These are phyloP conservation scores for Picathartes gymnocephalus DNA, from an alignment of 2,113 vertebrate species.

Conservation along the genomic window DNA sequence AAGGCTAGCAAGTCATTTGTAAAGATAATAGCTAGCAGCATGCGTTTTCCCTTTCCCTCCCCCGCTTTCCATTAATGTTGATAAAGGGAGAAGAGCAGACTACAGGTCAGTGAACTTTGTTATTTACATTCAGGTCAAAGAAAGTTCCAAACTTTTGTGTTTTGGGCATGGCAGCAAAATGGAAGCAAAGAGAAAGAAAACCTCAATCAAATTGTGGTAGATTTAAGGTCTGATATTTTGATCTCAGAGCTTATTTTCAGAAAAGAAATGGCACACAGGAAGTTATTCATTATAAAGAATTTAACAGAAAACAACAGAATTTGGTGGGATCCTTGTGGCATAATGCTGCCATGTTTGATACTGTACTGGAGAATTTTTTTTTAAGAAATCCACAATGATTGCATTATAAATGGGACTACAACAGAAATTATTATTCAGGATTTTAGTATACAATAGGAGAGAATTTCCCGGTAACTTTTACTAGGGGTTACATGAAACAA, in stretches of 20 bases:
- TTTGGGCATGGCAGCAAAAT: background rate
- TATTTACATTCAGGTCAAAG: conserved; percentile 65
- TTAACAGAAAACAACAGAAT: background rate
- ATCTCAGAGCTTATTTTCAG: background rate
- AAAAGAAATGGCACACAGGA: background rate
- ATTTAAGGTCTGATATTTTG: background rate
- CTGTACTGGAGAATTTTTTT: background rate
- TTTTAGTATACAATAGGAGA: background rate
- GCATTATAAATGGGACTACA: background rate
- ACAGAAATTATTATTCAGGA: background rate
- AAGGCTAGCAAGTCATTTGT: conserved; percentile 84
- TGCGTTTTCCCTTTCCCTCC: conserved; percentile 68
- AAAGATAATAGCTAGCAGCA: conserved; percentile 82
- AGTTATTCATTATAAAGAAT: background rate
- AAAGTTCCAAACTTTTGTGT: conserved; percentile 26
- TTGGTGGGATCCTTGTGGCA: background rate
- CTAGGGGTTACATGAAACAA: background rate
- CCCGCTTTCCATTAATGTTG: conserved; percentile 73
- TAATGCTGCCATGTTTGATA: background rate
- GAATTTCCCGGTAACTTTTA: background rate
- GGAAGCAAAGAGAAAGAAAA: background rate
- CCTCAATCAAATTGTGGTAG: background rate
- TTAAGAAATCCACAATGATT: background rate
- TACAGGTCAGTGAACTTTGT: conserved; percentile 41
- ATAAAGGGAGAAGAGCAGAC: conserved; percentile 70